Percentiles rank a stretch among this genome's conserved stretches.
phyloP scores from a whole-genome alignment of 2,797 vertebrate species.

The Pipistrellus kuhlii region DNA sequence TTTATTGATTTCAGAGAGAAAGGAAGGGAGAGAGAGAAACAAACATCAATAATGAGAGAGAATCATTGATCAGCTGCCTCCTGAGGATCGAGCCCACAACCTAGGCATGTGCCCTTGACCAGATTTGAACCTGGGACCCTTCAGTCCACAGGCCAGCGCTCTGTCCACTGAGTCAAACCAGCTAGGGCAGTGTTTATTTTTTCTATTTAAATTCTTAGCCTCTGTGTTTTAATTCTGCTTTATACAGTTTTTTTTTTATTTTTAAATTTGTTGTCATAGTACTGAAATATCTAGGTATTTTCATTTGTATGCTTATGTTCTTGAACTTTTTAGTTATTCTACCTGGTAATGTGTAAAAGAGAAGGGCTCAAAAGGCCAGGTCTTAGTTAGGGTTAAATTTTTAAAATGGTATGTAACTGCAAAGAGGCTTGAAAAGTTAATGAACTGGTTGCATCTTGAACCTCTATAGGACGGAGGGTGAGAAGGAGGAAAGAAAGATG shows the following conservation, averaged over 20 bases:
- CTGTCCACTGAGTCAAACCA: too few species aligned
- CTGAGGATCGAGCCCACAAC: too few species aligned
- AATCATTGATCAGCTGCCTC: too few species aligned
- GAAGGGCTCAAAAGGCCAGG: not conserved
- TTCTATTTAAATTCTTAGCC: conserved; percentile 45
- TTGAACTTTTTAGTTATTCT: conserved; percentile 16
- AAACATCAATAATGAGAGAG: too few species aligned
- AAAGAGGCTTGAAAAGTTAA: not conserved
- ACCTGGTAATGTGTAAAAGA: not conserved
- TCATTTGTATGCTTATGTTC: not conserved
- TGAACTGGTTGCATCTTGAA: not conserved
- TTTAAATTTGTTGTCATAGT: not conserved
- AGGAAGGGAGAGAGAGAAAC: too few species aligned
- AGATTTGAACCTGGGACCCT: too few species aligned
- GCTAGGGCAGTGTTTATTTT: conserved; percentile 32
- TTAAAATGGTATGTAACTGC: not conserved
- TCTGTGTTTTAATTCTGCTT: conserved; percentile 44
- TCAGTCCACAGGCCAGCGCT: too few species aligned
- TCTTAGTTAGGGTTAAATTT: not conserved
- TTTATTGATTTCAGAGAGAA: too few species aligned
- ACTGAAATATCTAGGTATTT: conserved; percentile 8
- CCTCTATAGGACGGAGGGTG: not conserved
- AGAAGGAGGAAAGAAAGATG: not conserved
- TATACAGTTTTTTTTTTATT: conserved; percentile 62
- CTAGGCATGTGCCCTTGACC: too few species aligned